These are phyloP conservation scores for Nasonia longicornis DNA, from an alignment of 1,140 invertebrate genomes.

Conservation along the genomic window DNA sequence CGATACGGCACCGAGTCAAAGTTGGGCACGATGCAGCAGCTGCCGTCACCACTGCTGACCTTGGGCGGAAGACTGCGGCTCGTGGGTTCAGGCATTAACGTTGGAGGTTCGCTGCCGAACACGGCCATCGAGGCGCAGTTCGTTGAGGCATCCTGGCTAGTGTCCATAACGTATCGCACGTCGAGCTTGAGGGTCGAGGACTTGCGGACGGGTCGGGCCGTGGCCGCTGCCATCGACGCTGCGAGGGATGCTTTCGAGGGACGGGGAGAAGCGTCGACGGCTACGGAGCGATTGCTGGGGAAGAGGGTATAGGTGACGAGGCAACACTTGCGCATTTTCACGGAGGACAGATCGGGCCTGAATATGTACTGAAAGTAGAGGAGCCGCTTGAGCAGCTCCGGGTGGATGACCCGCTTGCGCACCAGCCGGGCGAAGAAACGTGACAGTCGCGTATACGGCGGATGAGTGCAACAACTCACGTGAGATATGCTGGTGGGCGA, in stretches of 20 bases:
- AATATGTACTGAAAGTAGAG: conserved; percentile 75
- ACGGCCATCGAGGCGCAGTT: conserved; percentile 19
- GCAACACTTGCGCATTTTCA: conserved; percentile 60
- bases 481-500: conserved; percentile 54
- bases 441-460: conserved; percentile 73
- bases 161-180: conserved; percentile 55
- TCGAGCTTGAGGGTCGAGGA: conserved; percentile 62
- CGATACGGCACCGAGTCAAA: conserved; percentile 40
- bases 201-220: conserved; percentile 50
- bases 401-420: conserved; percentile 77
- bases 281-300: neutral
- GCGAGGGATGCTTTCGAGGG: neutral
- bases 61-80: conserved; percentile 32
- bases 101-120: neutral
- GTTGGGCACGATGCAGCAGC: conserved; percentile 34
- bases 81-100: neutral
- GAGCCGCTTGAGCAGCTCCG: conserved; percentile 79
- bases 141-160: neutral
- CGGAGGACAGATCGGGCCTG: conserved; percentile 61
- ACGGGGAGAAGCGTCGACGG: neutral
- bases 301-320: conserved; percentile 60
- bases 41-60: neutral
- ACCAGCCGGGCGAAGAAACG: conserved; percentile 81
- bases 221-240: neutral
- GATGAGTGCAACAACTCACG: conserved; percentile 68